Base-by-base conservation (phyloP, 2,888 invertebrate genomes). In the Agrotis clavis region DNA sequence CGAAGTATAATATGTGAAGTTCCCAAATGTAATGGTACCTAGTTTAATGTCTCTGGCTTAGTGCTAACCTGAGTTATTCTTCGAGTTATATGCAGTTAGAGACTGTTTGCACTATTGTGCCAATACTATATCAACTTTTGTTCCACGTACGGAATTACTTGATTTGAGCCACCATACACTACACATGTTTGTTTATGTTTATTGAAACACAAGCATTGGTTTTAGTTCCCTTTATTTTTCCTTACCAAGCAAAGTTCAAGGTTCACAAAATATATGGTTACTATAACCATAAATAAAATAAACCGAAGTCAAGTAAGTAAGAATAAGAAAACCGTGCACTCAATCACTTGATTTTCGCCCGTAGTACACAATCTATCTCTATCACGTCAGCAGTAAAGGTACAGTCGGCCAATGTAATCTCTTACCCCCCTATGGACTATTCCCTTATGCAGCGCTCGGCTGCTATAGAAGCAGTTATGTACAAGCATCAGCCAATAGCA, bases 331-430 rank as follows among this genome's bases (percentile, higher is more conserved):
- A 77, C 68, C 67, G 67, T 78, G 74, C 74, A 79, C 76, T 80
- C 83, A 82, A 83, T 84, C 86, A 83, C 85, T 86, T 81, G 84
- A 83, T 87, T 87, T 87, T 81, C 83, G 70, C 68, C 69, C 76
- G 79, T 74, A 78, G 81, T 85, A 81, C 69, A 71, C 86, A 70
- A 86, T 86, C 80, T 85, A 85, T 89, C 87, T 89, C 82, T 86
- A 86, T 85, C 83, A 88, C 70, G 82, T 79, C 82, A 74, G 57
- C 82, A 74, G 59, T 76, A 74, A 78, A 81, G 77, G 79, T 78
- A n/a, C n/a, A n/a, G n/a, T n/a, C n/a, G n/a, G n/a, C n/a, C n/a
- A n/a, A n/a, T n/a, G n/a, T n/a, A n/a, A n/a, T n/a, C n/a, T n/a
- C n/a, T n/a, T n/a, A n/a, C n/a, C n/a, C n/a, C n/a, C n/a, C n/a